A percentile compares a stretch with the other conserved stretches of the same genome.
Evolutionary conservation across 2,113 vertebrate genomes (phyloP).

Genomic region (Carassius gibelio): DNA sequence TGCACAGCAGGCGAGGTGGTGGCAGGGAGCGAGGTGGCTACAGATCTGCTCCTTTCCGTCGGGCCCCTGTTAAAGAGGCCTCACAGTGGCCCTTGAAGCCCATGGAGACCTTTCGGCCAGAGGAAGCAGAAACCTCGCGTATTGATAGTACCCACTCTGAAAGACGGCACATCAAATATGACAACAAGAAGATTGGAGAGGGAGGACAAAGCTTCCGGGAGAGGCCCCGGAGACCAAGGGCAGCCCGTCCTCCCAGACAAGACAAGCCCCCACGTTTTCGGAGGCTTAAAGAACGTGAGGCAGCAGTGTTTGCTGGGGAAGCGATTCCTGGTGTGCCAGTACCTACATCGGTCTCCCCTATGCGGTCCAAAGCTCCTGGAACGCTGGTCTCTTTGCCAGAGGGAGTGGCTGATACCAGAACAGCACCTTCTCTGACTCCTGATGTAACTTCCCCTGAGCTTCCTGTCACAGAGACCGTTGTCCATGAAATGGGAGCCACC

Average conservation of each 20-base stretch:
- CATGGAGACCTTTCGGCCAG: conserved; percentile 80
- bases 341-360: conserved; percentile 65
- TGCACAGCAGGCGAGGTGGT: conserved; percentile 83
- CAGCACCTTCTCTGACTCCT: conserved; percentile 1
- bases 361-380: conserved; percentile 75
- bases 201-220: conserved; percentile 85
- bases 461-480: conserved; percentile 6
- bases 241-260: conserved; percentile 92
- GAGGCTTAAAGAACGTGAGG: conserved; percentile 90
- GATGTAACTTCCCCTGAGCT: conserved; percentile 37
- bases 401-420: conserved; percentile 9
- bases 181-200: conserved; percentile 84
- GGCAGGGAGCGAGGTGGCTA: conserved; percentile 85
- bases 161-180: conserved; percentile 83
- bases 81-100: conserved; percentile 92
- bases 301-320: conserved; percentile 74
- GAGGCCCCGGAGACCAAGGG: conserved; percentile 88
- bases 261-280: conserved; percentile 96
- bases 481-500: conserved; percentile 56
- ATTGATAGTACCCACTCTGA: conserved; percentile 72
- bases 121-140: conserved; percentile 68
- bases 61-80: conserved; percentile 81
- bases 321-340: conserved; percentile 50
- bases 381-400: conserved; percentile 60
- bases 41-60: conserved; percentile 83